Evolutionary conservation across 1,140 invertebrate species (phyloP).

Genomic region (Mamestra configurata): DNA sequence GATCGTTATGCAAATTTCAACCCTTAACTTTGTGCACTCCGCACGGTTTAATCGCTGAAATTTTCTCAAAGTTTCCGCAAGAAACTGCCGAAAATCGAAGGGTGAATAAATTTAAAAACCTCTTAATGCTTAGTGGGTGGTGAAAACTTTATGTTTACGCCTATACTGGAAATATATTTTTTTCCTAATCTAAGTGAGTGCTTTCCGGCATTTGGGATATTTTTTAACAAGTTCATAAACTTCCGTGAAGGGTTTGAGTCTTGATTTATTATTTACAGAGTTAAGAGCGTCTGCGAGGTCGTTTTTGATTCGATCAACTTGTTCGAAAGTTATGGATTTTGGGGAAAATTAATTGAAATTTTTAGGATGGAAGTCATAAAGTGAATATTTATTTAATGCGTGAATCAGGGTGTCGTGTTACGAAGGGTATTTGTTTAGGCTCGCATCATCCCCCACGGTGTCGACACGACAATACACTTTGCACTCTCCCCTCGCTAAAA

Average conservation of each 20-base stretch:
- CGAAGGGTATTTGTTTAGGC: slow-evolving; percentile 42
- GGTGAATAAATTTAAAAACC: slow-evolving; percentile 55
- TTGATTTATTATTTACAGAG: slow-evolving; percentile 50
- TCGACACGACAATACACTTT: slow-evolving; percentile 53
- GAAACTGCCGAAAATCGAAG: slow-evolving; percentile 52
- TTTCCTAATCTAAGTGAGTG: slow-evolving; percentile 50
- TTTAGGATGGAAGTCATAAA: slow-evolving; percentile 15
- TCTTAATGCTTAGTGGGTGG: slow-evolving; percentile 49
- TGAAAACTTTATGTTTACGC: slow-evolving; percentile 51
- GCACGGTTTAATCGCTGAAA: slow-evolving; percentile 51
- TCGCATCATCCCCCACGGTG: slow-evolving; percentile 38
- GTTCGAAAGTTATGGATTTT: slow-evolving; percentile 36
- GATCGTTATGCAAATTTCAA: slow-evolving; percentile 53
- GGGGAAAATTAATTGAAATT: background rate
- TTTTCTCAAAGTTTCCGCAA: slow-evolving; percentile 49
- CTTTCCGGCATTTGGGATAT: slow-evolving; percentile 42
- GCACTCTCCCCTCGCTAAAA: slow-evolving; percentile 38
- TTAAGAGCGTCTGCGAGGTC: slow-evolving; percentile 45
- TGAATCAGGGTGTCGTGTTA: slow-evolving; percentile 47
- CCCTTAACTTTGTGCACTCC: slow-evolving; percentile 51
- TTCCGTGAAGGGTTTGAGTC: slow-evolving; percentile 43
- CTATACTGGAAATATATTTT: slow-evolving; percentile 40
- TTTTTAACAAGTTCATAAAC: slow-evolving; percentile 54
- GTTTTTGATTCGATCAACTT: slow-evolving; percentile 46
- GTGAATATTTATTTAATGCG: slow-evolving; percentile 45